These are phyloP conservation scores for Nerophis ophidion DNA, from an alignment of 2,113 vertebrate genomes.

Conservation along the genomic window DNA sequence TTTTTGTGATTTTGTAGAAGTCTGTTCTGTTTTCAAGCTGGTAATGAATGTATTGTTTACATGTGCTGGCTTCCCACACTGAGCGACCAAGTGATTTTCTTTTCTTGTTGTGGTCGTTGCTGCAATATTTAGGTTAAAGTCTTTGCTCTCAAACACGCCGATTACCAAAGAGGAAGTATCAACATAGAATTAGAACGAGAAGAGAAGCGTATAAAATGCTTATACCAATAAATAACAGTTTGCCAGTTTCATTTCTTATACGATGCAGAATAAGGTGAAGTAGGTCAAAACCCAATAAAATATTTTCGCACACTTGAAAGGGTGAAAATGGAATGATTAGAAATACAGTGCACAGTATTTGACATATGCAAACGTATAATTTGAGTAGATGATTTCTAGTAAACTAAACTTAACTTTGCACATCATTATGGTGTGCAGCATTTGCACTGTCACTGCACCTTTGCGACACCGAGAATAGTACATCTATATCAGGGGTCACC, in stretches of 20 bases:
- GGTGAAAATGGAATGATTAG: neutral
- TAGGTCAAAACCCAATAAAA: too few species aligned
- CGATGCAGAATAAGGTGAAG: neutral
- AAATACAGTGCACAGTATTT: neutral
- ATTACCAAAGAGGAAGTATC: slow-evolving; percentile 58
- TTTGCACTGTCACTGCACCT: neutral
- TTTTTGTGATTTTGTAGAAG: slow-evolving; percentile 73
- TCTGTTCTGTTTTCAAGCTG: slow-evolving; percentile 17
- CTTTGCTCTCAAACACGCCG: slow-evolving; percentile 24
- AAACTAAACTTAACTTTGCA: neutral
- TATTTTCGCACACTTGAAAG: too few species aligned
- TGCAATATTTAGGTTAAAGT: neutral
- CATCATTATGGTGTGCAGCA: neutral
- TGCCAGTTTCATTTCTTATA: neutral
- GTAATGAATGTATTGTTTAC: slow-evolving; percentile 45
- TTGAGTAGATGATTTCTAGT: neutral
- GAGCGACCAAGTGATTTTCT: slow-evolving; percentile 17
- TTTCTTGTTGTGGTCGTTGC: neutral
- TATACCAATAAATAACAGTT: slow-evolving; percentile 4
- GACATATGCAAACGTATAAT: neutral
- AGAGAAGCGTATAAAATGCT: slow-evolving; percentile 12
- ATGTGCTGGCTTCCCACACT: slow-evolving; percentile 31
- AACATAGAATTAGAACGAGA: slow-evolving; percentile 24
- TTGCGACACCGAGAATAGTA: too few species aligned
- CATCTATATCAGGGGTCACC: too few species aligned